Base-by-base conservation (phyloP, 64 coral and sea anemone genomes). In the Platygyra sinensis region DNA sequence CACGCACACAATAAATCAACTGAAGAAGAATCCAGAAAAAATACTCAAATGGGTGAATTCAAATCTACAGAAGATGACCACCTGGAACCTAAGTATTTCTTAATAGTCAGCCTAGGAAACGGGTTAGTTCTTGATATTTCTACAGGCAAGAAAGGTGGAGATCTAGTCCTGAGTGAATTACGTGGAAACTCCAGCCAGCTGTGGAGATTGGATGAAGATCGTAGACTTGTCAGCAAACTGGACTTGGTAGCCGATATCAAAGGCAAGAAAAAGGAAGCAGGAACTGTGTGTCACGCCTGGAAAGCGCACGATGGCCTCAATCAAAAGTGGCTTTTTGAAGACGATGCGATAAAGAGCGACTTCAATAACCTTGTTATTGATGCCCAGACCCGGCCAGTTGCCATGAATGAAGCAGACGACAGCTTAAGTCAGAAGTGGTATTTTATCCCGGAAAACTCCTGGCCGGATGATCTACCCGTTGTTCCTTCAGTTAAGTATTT, bases 121-220 rank as follows among this genome's bases (percentile, higher is more conserved):
- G 25, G 5, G 9, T 27, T 69, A 27, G 65, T 29, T 69, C 22
- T 69, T 69, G 25, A 69, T 69, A 69, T 69, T 69, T 27, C 6
- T 25, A 29, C 8, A 25, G 65, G 65, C 2, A 25, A 27, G 10
- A 69, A 69, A 69, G 25, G 65, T 27, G 65, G 65, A 69, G 9
- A 67, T 25, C 59, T 57, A 18, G 65, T 69, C 65, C 22, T 69
- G 65, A 25, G 25, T 27, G 2, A 24, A 69, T n/a, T 8, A 8
- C n/a, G 9, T 25, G 65, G 65, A 5, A 6, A 24, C 7, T 25
- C 65, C 9, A 69, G 65, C 29, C 65, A 69, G 24, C 60, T 85
- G 36, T 85, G 81, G 81, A 85, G 61, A 69, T 85, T 61, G 81
- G 81, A 85, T 69, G 62, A 85, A 46, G 19, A 36, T 22, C 67